Evolutionary conservation across 2,888 invertebrate species (phyloP).

Genomic region (Hedya salicella): DNA sequence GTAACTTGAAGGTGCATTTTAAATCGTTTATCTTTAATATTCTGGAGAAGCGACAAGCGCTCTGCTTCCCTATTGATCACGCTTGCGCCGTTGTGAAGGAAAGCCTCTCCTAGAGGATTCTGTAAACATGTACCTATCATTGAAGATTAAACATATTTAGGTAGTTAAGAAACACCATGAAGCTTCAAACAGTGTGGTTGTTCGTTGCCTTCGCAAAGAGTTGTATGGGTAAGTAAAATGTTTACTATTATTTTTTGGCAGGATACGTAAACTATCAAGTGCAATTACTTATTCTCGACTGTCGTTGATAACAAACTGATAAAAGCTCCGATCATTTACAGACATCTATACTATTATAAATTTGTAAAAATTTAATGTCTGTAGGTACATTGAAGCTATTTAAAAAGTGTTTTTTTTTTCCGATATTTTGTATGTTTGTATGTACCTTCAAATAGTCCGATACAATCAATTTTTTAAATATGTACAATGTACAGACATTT

Average conservation of each 20-base stretch:
- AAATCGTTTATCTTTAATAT: background rate
- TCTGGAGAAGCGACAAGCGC: conserved; percentile 1
- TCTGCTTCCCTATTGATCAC: conserved; percentile 68
- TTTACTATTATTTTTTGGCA: conserved; percentile 18
- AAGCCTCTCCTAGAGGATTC: conserved; percentile 12
- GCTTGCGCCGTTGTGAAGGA: conserved; percentile 62
- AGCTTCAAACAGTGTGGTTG: conserved; percentile 59
- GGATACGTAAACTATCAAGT: background rate
- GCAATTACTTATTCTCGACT: background rate
- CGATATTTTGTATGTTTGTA: too few relatives aligned
- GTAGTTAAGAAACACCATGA: conserved; percentile 59
- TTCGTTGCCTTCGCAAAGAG: conserved; percentile 57
- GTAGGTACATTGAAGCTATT: too few relatives aligned
- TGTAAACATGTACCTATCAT: conserved; percentile 62
- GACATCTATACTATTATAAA: too few relatives aligned
- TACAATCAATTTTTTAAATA: too few relatives aligned
- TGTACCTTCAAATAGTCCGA: too few relatives aligned
- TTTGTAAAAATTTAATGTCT: too few relatives aligned
- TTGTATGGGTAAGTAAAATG: conserved; percentile 65
- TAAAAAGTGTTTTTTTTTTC: too few relatives aligned
- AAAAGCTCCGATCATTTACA: too few relatives aligned
- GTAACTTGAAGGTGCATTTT: background rate
- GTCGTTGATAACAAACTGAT: background rate
- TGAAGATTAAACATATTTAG: conserved; percentile 48
- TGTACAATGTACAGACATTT: too few relatives aligned